These are phyloP conservation scores for Akabosia matsudoensis DNA, from an alignment of 1,140 invertebrate genomes.

Conservation along the genomic window DNA sequence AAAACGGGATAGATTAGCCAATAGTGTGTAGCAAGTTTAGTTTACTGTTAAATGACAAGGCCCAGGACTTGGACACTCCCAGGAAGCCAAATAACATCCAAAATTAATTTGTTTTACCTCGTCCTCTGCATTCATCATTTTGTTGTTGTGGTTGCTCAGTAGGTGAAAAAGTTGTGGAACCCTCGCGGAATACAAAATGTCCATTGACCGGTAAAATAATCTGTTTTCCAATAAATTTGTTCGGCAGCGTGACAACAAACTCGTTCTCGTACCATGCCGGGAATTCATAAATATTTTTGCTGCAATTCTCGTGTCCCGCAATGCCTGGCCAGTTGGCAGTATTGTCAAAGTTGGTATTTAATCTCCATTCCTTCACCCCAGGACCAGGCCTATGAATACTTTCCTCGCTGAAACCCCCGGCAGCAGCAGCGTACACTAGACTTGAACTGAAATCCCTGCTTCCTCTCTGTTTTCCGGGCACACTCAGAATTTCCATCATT, in stretches of 20 bases:
- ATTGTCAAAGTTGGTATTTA: constrained; percentile 45
- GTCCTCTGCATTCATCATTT: constrained; percentile 31
- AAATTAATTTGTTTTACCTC: constrained; percentile 26
- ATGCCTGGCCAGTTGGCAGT: constrained; percentile 42
- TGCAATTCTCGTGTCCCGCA: constrained; percentile 35
- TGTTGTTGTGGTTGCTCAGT: background rate
- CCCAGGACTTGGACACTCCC: too few relatives aligned
- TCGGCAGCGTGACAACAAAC: constrained; percentile 38
- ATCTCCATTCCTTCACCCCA: constrained; percentile 28
- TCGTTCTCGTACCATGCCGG: constrained; percentile 36
- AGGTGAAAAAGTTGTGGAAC: constrained; percentile 34
- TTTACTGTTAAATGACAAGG: too few relatives aligned
- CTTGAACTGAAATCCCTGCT: background rate
- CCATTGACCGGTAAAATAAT: constrained; percentile 45
- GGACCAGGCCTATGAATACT: background rate
- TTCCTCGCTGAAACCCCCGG: background rate
- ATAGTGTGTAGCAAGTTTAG: too few relatives aligned
- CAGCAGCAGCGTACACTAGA: background rate
- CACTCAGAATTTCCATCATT: too few relatives aligned
- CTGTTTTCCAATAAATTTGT: constrained; percentile 38
- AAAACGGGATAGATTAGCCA: too few relatives aligned
- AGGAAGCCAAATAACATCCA: background rate
- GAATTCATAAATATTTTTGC: constrained; percentile 44
- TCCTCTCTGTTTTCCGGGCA: background rate
- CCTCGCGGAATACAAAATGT: constrained; percentile 44